phyloP scores from a whole-genome alignment of 1,140 invertebrate genomes.

The Meloidogyne floridensis region DNA sequence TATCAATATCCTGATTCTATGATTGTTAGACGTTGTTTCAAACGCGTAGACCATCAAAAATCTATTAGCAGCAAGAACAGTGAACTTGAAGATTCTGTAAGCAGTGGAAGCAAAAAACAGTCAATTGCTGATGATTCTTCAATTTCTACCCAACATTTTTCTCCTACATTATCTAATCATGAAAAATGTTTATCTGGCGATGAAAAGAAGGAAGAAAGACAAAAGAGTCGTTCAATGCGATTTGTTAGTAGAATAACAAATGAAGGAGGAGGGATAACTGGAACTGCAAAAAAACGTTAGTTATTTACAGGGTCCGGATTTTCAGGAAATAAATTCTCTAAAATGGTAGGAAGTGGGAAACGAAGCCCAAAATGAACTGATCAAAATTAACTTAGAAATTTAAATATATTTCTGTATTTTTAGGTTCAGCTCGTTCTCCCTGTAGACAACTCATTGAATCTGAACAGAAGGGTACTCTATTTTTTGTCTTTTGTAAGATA shows the following conservation, averaged over 20 bases:
- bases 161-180: not conserved
- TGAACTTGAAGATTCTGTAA: not conserved
- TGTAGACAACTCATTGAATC: conserved; percentile 26
- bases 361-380: too few species aligned
- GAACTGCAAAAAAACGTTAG: conserved; percentile 10
- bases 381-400: not conserved
- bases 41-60: conserved; percentile 7
- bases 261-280: not conserved
- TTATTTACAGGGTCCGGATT: too few species aligned
- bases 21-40: conserved; percentile 36
- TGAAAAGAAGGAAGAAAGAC: conserved; percentile 8
- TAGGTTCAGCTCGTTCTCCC: conserved; percentile 24
- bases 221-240: not conserved
- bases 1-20: conserved; percentile 49
- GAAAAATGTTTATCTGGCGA: not conserved
- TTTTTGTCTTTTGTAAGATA: not conserved
- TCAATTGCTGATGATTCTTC: not conserved
- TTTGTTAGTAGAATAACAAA: not conserved
- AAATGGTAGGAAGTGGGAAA: too few species aligned
- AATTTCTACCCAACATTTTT: not conserved
- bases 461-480: conserved; percentile 13
- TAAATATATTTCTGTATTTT: not conserved
- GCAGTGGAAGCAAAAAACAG: conserved; percentile 14
- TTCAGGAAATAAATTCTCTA: too few species aligned
- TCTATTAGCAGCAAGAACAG: not conserved